Evolutionary conservation across 2,888 invertebrate genomes (phyloP).

Genomic region (Lumbricus terrestris): DNA sequence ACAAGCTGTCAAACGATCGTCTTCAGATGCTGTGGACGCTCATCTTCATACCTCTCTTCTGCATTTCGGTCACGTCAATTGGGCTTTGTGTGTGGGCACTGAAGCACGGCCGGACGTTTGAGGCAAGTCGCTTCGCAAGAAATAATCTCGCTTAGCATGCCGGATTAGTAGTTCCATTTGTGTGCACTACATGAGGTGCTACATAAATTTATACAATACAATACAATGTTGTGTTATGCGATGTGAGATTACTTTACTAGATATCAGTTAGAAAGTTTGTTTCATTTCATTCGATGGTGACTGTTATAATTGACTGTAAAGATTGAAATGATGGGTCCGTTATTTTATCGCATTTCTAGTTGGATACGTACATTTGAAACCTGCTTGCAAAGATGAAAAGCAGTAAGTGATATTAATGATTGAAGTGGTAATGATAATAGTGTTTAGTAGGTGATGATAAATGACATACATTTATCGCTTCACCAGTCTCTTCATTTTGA

Average conservation of each 20-base stretch:
- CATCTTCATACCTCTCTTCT: constrained; percentile 82
- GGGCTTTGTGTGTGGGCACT: constrained; percentile 97
- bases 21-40: constrained; percentile 64
- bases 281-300: too few relatives aligned
- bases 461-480: too few relatives aligned
- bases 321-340: too few relatives aligned
- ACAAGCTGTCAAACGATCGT: constrained; percentile 79
- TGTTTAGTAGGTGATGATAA: neutral
- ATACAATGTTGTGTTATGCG: neutral
- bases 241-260: neutral
- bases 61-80: constrained; percentile 92
- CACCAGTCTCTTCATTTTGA: too few relatives aligned
- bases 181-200: too few relatives aligned
- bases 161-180: too few relatives aligned
- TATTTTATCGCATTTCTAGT: too few relatives aligned
- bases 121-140: constrained; percentile 65
- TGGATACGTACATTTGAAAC: too few relatives aligned
- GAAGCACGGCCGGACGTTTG: constrained; percentile 94
- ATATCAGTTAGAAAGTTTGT: too few relatives aligned
- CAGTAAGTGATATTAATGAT: constrained; percentile 6
- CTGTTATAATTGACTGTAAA: too few relatives aligned
- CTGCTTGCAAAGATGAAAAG: too few relatives aligned
- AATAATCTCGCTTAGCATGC: neutral
- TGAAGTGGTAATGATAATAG: constrained; percentile 15
- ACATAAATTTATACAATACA: too few relatives aligned